phyloP scores from a whole-genome alignment of 2,888 invertebrate genomes.

The Euphydryas editha region DNA sequence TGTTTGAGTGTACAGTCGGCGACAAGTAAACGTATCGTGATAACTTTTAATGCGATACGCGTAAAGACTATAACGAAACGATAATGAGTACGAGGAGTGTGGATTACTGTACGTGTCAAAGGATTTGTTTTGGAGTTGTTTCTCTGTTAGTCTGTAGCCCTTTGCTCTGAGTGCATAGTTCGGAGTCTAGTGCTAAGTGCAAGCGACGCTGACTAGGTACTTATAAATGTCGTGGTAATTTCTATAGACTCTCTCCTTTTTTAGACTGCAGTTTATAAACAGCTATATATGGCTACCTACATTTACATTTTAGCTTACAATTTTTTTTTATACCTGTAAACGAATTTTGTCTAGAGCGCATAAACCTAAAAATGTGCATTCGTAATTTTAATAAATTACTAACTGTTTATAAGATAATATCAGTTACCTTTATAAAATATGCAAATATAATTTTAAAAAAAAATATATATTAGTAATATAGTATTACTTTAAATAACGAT shows the following conservation, averaged over 20 bases:
- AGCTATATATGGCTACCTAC: not conserved
- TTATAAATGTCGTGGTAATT: constrained; percentile 27
- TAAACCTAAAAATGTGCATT: too few species aligned
- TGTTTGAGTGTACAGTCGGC: constrained; percentile 22
- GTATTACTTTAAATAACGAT: not conserved
- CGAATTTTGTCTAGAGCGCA: not conserved
- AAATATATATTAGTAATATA: too few species aligned
- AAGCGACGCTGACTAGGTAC: constrained; percentile 20
- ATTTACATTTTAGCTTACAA: not conserved
- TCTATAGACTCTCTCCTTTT: constrained; percentile 17
- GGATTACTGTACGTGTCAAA: constrained; percentile 28
- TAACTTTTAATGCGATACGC: constrained; percentile 16
- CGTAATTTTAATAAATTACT: too few species aligned
- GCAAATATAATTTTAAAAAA: too few species aligned
- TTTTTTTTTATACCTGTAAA: not conserved
- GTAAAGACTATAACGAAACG: constrained; percentile 24
- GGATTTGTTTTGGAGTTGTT: constrained; percentile 34
- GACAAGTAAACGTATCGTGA: not conserved
- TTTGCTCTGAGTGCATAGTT: constrained; percentile 38
- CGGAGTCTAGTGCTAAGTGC: constrained; percentile 32
- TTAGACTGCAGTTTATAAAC: not conserved
- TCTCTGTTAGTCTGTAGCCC: constrained; percentile 25
- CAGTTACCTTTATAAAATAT: too few species aligned
- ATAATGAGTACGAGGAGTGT: constrained; percentile 6
- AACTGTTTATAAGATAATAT: too few species aligned